These are phyloP conservation scores for Anseranas semipalmata DNA, from an alignment of 2,113 vertebrate species.

Conservation along the genomic window DNA sequence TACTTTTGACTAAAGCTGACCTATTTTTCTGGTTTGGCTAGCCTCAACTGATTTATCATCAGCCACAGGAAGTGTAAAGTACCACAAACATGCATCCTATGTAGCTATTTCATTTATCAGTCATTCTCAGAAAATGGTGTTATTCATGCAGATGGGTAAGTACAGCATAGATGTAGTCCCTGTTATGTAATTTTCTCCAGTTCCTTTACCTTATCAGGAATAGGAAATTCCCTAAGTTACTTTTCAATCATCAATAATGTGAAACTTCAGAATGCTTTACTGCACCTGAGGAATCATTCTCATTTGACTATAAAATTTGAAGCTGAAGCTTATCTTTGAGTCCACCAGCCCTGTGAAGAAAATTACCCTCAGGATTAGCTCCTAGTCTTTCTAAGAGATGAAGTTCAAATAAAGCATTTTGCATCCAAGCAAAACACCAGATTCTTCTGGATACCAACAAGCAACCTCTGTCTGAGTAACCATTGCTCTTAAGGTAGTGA, in stretches of 20 bases:
- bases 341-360: background rate
- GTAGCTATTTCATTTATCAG: background rate
- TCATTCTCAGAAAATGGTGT: background rate
- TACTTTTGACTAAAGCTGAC: background rate
- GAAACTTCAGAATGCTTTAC: background rate
- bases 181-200: background rate
- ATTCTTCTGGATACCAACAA: background rate
- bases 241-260: background rate
- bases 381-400: background rate
- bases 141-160: background rate
- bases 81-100: rapidly evolving
- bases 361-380: background rate
- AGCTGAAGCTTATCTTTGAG: background rate
- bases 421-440: rapidly evolving
- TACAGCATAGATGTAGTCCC: background rate
- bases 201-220: background rate
- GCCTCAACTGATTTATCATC: background rate
- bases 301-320: background rate
- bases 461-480: background rate
- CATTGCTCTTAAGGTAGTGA: background rate
- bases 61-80: background rate
- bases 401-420: background rate
- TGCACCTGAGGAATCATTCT: too few species aligned
- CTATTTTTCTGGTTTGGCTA: background rate
- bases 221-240: background rate